Percentiles rank a stretch among this genome's conserved stretches.
These are phyloP conservation scores for Rutpela maculata DNA, from an alignment of 2,888 invertebrate genomes.

Conservation along the genomic window DNA sequence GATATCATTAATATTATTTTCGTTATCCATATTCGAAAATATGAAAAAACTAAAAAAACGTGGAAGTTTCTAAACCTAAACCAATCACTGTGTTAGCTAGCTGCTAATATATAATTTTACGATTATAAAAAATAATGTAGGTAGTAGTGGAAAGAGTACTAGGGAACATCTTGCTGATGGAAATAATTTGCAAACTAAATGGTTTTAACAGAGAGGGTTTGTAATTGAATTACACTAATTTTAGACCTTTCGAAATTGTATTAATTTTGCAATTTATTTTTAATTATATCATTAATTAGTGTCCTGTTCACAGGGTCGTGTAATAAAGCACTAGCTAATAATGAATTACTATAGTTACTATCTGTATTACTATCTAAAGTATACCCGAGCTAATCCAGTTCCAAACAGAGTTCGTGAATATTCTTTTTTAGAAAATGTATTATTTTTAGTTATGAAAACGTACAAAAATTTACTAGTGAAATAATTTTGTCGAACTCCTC, in stretches of 20 bases:
- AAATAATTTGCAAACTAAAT: conserved; percentile 8
- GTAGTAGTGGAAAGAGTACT: background rate
- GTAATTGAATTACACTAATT: conserved; percentile 10
- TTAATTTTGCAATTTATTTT: conserved; percentile 32
- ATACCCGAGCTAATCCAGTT: background rate
- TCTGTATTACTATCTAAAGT: background rate
- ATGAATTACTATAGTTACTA: background rate
- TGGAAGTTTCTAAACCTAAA: no score
- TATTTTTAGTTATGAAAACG: no score
- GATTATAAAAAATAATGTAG: no score
- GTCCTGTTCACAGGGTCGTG: conserved; percentile 14
- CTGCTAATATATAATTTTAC: no score
- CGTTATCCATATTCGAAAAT: no score
- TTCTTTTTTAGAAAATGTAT: no score
- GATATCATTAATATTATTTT: no score
- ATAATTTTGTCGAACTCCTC: no score
- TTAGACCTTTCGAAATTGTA: conserved; percentile 26
- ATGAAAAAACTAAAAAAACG: no score
- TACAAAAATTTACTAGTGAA: no score
- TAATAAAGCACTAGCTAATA: background rate
- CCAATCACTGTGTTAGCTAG: no score
- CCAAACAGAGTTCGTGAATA: background rate
- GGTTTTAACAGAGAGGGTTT: conserved; percentile 5
- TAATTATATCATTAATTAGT: conserved; percentile 28
- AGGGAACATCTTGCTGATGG: conserved; percentile 1